Base-by-base conservation (phyloP, 2,113 vertebrate genomes). In the Amblyopsis rosae region DNA sequence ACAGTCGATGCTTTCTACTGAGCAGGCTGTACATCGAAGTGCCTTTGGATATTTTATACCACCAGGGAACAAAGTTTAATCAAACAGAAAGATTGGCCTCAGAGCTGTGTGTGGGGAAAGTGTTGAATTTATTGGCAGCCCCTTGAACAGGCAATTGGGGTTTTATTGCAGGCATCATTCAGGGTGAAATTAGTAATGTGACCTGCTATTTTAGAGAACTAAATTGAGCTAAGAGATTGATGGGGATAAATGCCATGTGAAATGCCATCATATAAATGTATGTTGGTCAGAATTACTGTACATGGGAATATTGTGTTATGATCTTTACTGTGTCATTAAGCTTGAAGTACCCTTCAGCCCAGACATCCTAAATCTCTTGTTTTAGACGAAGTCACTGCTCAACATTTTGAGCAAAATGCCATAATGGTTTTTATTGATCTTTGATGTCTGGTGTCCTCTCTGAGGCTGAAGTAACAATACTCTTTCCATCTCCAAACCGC, bases 351-450 rank as follows among this genome's bases (percentile, higher is more conserved):
- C 57, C 61, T 51, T 66, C 45, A 19, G 45, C 67, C 11, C 62
- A 78, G 74, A 70, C 79, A 78, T 77, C 72, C 59, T 65, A 69
- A 68, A 59, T 75, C 65, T 67, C 62, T 16, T 73, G 62, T 67
- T 79, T 78, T 64, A 66, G 63, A 79, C 77, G n/a, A 63, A 72
- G 76, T 75, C 82, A 67, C 78, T 69, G 73, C 69, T 82, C 70
- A 77, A 84, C 78, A 84, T 83, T 87, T 86, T 62, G 72, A 83
- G 66, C 64, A 67, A 87, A 86, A 87, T 74, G 72, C 65, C 33
- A 55, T 90, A 87, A 90, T 87, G 74, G 71, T 70, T 89, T 89
- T 85, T 88, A 92, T 91, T 83, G 89, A 90, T 88, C 77, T 51
- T 70, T 45, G 60, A 70, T 63, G 79, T 83, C 79, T 81, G 60